phyloP scores from a whole-genome alignment of 1,140 invertebrate genomes.

The Bombus confusus region DNA sequence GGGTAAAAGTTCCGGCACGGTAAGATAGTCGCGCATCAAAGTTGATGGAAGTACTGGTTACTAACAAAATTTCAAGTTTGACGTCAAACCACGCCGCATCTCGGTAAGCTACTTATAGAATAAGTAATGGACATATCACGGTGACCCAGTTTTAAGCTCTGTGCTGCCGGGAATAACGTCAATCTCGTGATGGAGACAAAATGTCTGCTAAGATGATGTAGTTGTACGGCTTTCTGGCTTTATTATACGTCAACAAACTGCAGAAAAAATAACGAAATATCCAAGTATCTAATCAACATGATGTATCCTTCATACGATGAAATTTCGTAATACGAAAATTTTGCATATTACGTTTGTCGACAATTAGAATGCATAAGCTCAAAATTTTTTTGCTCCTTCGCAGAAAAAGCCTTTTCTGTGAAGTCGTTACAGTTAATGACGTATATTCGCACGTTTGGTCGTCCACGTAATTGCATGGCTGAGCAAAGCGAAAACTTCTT shows the following conservation, averaged over 20 bases:
- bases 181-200: constrained; percentile 18
- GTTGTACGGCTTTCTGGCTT: background rate
- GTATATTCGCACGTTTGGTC: background rate
- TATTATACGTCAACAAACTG: background rate
- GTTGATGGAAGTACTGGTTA: constrained; percentile 32
- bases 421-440: constrained; percentile 2
- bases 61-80: constrained; percentile 41
- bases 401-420: background rate
- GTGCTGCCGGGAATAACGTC: constrained; percentile 5
- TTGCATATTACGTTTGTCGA: too few species aligned
- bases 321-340: background rate
- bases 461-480: background rate
- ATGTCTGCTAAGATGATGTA: background rate
- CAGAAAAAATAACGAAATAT: background rate
- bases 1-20: constrained; percentile 13
- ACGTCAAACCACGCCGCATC: constrained; percentile 27
- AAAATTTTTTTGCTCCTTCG: too few species aligned
- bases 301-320: too few species aligned
- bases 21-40: constrained; percentile 35
- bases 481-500: background rate
- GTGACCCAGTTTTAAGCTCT: constrained; percentile 29
- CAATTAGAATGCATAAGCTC: too few species aligned
- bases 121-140: constrained; percentile 47
- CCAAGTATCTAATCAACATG: background rate
- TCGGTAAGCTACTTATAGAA: constrained; percentile 44